Evolutionary conservation across 2,113 vertebrate species (phyloP).

Genomic region (Oplegnathus fasciatus): DNA sequence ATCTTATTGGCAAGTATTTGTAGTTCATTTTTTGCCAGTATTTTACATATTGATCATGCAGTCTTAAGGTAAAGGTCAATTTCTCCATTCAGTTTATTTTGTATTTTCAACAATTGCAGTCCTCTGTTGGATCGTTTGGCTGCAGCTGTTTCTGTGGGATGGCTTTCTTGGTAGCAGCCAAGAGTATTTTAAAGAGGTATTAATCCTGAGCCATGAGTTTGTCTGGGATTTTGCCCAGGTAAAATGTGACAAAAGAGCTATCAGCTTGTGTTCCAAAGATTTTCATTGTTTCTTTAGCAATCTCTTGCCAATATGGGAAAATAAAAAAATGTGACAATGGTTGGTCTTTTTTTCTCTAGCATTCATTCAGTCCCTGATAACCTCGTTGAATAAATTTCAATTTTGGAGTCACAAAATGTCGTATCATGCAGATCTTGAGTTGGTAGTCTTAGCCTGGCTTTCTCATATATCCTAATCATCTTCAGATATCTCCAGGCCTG

Average conservation of each 20-base stretch:
- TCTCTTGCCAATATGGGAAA: neutral
- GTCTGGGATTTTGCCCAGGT: constrained; percentile 6
- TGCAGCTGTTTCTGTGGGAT: neutral
- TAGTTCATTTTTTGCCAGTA: neutral
- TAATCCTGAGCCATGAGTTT: neutral
- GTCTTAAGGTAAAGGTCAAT: neutral
- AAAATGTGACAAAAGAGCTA: constrained; percentile 2
- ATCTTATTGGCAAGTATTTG: neutral
- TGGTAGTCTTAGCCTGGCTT: neutral
- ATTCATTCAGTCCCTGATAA: constrained; percentile 11
- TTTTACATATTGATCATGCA: neutral
- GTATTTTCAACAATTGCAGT: neutral
- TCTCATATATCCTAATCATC: neutral
- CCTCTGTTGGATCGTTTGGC: neutral
- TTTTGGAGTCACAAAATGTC: constrained; percentile 6
- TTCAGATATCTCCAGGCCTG: neutral
- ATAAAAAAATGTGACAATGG: neutral
- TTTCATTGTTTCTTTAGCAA: neutral
- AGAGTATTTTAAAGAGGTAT: constrained; percentile 22
- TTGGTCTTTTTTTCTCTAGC: neutral
- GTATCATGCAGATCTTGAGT: neutral
- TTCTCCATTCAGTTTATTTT: neutral
- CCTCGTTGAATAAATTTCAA: neutral
- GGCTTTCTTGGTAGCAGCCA: constrained; percentile 5
- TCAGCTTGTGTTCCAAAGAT: neutral